Evolutionary conservation across 2,113 vertebrate genomes (phyloP).

Genomic region (Sinocyclocheilus grahami): DNA sequence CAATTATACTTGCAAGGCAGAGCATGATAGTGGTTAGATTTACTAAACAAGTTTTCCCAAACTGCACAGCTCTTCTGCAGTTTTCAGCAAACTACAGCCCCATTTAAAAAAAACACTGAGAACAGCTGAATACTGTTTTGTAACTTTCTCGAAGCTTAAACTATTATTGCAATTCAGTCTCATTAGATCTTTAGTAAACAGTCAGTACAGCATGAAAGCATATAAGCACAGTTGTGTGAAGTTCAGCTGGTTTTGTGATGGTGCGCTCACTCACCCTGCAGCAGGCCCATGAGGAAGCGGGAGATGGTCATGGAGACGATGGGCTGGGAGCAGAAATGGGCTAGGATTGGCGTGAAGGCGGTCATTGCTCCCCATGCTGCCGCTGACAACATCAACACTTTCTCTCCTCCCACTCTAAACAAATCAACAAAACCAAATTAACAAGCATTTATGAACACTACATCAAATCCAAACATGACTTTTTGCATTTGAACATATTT

Average conservation of each 20-base stretch:
- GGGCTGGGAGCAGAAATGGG: conserved; percentile 81
- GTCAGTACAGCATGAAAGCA: neutral
- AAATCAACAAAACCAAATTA: conserved; percentile 25
- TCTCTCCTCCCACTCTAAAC: conserved; percentile 91
- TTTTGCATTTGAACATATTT: neutral
- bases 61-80: too few species aligned
- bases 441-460: neutral
- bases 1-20: neutral
- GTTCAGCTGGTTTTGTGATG: neutral
- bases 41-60: neutral
- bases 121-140: neutral
- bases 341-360: conserved; percentile 82
- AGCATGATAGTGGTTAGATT: neutral
- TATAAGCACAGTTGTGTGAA: neutral
- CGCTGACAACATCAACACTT: conserved; percentile 87
- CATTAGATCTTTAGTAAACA: neutral
- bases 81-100: neutral
- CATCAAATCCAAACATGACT: neutral
- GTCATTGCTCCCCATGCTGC: conserved; percentile 91
- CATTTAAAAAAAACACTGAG: neutral
- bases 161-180: neutral
- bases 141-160: neutral
- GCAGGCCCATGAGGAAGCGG: conserved; percentile 88
- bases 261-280: conserved; percentile 85
- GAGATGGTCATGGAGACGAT: conserved; percentile 85